A percentile compares a stretch with the other conserved stretches of the same genome.
phyloP scores from a whole-genome alignment of 1,140 invertebrate species.

The Solenopsis invicta region DNA sequence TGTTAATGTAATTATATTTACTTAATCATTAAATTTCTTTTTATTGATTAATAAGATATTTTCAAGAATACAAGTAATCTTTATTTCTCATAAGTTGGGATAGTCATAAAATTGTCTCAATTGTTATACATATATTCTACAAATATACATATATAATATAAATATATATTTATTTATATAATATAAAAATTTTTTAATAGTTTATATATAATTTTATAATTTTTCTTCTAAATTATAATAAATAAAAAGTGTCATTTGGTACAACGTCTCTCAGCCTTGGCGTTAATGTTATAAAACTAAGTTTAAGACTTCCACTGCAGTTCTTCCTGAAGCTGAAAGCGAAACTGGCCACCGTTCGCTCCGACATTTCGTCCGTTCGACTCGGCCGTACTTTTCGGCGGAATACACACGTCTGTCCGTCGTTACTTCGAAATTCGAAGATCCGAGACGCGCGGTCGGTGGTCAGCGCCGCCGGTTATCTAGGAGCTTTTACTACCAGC shows the following conservation, averaged over 20 bases:
- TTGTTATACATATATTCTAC: neutral
- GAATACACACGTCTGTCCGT: neutral
- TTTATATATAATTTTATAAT: neutral
- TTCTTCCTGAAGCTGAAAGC: neutral
- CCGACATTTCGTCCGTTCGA: neutral
- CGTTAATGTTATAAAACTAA: neutral
- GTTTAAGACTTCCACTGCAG: neutral
- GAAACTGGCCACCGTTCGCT: neutral
- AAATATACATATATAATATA: too few species aligned
- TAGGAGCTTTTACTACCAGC: constrained; percentile 84
- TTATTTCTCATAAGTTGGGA: neutral
- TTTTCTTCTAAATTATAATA: neutral
- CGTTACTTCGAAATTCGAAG: constrained; percentile 68
- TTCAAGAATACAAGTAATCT: neutral
- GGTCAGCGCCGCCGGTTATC: constrained; percentile 78
- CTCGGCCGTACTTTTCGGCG: neutral
- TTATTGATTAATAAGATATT: neutral
- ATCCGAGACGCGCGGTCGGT: constrained; percentile 69
- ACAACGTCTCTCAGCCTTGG: neutral
- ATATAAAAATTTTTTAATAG: neutral
- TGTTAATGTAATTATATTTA: too few species aligned
- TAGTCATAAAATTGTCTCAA: too few species aligned
- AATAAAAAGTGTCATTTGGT: neutral
- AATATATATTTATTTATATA: too few species aligned
- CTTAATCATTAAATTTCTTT: too few species aligned